Evolutionary conservation across 1,140 invertebrate genomes (phyloP), one percentile per base, ranked within the genome.

Genomic region (Odontomachus brunneus): DNA sequence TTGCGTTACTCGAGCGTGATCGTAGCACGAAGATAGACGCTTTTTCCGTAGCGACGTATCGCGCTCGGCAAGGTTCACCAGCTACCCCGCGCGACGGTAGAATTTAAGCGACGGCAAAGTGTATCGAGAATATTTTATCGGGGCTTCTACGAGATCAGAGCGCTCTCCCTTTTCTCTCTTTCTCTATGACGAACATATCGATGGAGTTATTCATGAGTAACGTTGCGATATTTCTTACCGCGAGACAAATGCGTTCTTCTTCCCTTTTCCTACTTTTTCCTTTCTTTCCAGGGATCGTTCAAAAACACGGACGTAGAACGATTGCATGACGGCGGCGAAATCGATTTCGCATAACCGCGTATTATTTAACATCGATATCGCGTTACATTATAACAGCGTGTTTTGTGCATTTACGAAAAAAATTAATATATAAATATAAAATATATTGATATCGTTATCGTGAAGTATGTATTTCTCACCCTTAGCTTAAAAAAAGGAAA

Each of bases 81-180:
- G 29, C 44, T 55, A 57, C 19, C 38, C 22, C 33, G 24, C 33
- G 24, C 33, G 51, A 48, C 24, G 53, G 17, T 71, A 48, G 75
- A 80, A 80, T 69, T 80, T 80, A 76, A 76, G 53, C 53, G 75
- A 80, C 24, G 65, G 65, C 59, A 71, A 80, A 57, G 69, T 57
- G 51, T 71, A 69, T 44, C 33, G 75, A 44, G 33, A 78, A 69
- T 33, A 66, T 71, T 80, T 80, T 71, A 71, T 44, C 75, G 17
- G 17, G 48, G 51, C 75, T 80, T 71, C 75, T 71, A 29, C 65
- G 69, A 80, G 33, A 75, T 75, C 73, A 51, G 72, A 69, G 17
- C n/a, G 33, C 33, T 69, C 65, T 19, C 0, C 38, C n/a, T n/a
- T n/a, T n/a, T n/a, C n/a, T n/a, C n/a, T n/a, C n/a, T n/a, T n/a